phyloP scores from a whole-genome alignment of 2,888 invertebrate species.

The Platerodrilus igneus region DNA sequence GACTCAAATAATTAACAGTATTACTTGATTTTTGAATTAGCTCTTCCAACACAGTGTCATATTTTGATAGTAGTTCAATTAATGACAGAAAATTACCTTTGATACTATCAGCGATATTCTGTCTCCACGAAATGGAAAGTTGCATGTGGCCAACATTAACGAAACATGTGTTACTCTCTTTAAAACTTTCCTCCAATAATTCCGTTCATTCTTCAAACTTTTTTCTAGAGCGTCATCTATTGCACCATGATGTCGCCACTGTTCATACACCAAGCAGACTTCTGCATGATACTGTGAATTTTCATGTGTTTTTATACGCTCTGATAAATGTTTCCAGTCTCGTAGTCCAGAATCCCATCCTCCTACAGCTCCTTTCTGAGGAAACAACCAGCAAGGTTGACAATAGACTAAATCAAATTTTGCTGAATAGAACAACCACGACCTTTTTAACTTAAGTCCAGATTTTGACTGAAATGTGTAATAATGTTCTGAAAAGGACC shows the following conservation, averaged over 20 bases:
- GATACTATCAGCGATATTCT: no score
- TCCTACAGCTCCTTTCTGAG: no score
- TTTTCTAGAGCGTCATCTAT: background rate
- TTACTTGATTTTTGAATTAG: background rate
- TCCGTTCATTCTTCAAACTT: background rate
- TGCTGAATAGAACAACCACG: slow-evolving; percentile 2
- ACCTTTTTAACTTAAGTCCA: background rate
- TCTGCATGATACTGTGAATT: background rate
- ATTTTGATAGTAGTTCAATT: background rate
- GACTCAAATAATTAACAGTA: slow-evolving; percentile 4
- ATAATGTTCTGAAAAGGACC: background rate
- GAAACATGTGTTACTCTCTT: slow-evolving; percentile 1
- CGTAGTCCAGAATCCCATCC: no score
- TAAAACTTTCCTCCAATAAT: slow-evolving; percentile 1
- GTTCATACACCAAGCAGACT: background rate
- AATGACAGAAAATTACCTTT: background rate
- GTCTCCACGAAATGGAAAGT: slow-evolving; percentile 1
- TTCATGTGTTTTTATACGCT: no score
- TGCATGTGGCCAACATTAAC: background rate
- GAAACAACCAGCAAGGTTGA: no score
- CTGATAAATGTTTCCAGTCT: no score
- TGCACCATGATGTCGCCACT: background rate
- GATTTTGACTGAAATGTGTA: slow-evolving; percentile 1
- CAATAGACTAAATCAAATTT: no score
- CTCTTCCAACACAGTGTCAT: slow-evolving; percentile 1